Evolutionary conservation across 37 sponge, comb jelly and placozoan species (phyloP).

Genomic region (Diacarnus erythraeanus): DNA sequence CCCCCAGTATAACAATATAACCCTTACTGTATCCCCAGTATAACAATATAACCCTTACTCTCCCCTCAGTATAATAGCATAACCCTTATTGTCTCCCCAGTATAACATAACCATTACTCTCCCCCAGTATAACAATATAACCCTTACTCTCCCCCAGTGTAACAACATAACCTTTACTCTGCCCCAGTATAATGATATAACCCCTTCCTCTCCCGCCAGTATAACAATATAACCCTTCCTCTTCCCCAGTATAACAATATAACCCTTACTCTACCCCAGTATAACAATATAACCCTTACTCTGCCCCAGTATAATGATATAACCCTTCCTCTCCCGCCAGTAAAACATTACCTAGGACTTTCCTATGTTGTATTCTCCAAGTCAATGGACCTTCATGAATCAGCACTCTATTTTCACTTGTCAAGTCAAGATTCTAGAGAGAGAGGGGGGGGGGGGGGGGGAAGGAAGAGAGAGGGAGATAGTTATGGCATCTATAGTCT

Average conservation of each 20-base stretch:
- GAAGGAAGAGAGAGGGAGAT: too few species aligned
- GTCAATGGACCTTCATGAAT: slow-evolving; percentile 65
- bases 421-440: slow-evolving; percentile 55
- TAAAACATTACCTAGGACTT: slow-evolving; percentile 39
- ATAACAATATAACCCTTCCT: too few species aligned
- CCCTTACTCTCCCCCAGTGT: too few species aligned
- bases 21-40: neutral
- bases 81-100: neutral
- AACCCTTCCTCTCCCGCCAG: neutral
- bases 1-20: neutral
- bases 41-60: too few species aligned
- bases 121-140: neutral
- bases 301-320: too few species aligned
- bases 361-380: slow-evolving; percentile 71
- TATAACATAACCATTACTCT: too few species aligned
- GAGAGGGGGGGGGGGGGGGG: too few species aligned
- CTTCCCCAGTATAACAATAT: too few species aligned
- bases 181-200: neutral
- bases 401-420: slow-evolving; percentile 35
- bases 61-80: neutral
- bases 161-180: too few species aligned
- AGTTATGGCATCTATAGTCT: too few species aligned
- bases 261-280: too few species aligned
- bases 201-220: neutral
- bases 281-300: too few species aligned